A percentile compares a stretch with the other conserved stretches of the same genome.
Evolutionary conservation across 2,888 invertebrate species (phyloP).

Genomic region (Copidosoma aretas): DNA sequence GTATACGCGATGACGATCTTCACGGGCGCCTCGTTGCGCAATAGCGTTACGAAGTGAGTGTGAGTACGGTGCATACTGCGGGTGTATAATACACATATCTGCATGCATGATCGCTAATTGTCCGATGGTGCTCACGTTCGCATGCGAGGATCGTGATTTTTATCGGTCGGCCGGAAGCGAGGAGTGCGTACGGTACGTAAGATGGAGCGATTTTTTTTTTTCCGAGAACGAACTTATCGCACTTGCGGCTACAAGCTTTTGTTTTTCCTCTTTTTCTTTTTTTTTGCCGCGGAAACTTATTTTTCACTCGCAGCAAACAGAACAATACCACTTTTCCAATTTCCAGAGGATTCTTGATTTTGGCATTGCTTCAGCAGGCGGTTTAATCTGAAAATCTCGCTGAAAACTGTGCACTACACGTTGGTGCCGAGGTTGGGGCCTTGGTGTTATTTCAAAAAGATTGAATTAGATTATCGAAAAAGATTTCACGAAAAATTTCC

Average conservation of each 20-base stretch:
- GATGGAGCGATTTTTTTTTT: slow-evolving; percentile 28
- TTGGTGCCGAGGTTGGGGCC: too few species aligned
- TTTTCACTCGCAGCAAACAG: neutral
- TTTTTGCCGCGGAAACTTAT: slow-evolving; percentile 15
- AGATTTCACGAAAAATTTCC: too few species aligned
- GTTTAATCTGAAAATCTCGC: too few species aligned
- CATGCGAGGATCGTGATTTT: slow-evolving; percentile 49
- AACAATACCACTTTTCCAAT: neutral
- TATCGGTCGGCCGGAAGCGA: slow-evolving; percentile 53
- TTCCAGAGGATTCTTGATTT: too few species aligned
- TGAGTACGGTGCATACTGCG: too few species aligned
- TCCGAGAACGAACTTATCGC: slow-evolving; percentile 14
- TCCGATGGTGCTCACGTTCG: slow-evolving; percentile 44
- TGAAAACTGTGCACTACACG: too few species aligned
- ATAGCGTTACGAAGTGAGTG: slow-evolving; percentile 51
- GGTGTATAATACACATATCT: slow-evolving; percentile 48
- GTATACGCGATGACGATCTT: slow-evolving; percentile 45
- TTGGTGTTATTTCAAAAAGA: too few species aligned
- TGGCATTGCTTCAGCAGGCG: too few species aligned
- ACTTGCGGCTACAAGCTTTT: neutral
- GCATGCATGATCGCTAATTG: slow-evolving; percentile 59
- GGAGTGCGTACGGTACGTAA: slow-evolving; percentile 27
- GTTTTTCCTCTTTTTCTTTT: neutral
- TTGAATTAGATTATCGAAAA: too few species aligned
- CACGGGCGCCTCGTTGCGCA: slow-evolving; percentile 51